Evolutionary conservation across 2,113 vertebrate genomes (phyloP).

Genomic region (Meriones unguiculatus): DNA sequence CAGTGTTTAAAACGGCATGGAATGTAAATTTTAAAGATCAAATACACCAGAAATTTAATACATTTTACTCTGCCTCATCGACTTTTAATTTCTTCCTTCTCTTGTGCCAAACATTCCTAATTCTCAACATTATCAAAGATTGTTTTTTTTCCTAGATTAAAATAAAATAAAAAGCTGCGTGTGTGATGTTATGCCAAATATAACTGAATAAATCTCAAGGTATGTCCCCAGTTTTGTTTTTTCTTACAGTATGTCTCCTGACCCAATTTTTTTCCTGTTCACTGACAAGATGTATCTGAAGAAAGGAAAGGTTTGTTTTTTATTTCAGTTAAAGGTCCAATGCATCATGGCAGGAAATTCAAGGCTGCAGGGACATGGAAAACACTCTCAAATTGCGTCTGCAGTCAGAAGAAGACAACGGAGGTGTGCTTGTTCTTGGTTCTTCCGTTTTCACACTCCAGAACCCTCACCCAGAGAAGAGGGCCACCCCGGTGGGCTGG

Average conservation of each 20-base stretch:
- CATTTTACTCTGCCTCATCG: background rate
- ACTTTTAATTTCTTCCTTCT: background rate
- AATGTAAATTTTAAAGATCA: background rate
- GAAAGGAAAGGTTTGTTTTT: background rate
- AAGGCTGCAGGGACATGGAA: no score
- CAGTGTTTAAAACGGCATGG: background rate
- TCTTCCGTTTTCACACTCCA: background rate
- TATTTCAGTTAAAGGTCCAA: background rate
- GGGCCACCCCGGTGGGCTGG: background rate
- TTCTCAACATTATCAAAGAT: background rate
- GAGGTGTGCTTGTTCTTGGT: no score
- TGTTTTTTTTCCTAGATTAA: background rate
- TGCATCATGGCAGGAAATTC: background rate
- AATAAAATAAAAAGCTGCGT: background rate
- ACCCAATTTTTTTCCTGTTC: background rate
- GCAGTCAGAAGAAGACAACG: background rate
- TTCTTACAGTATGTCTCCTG: background rate
- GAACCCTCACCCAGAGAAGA: background rate
- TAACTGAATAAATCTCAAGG: background rate
- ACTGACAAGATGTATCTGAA: background rate
- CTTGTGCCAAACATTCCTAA: background rate
- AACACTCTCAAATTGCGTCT: background rate
- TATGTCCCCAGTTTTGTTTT: background rate
- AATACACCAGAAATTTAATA: background rate
- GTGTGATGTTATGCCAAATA: background rate